Base-by-base conservation (phyloP, 2,797 vertebrate genomes). In the Fratercula arctica region DNA sequence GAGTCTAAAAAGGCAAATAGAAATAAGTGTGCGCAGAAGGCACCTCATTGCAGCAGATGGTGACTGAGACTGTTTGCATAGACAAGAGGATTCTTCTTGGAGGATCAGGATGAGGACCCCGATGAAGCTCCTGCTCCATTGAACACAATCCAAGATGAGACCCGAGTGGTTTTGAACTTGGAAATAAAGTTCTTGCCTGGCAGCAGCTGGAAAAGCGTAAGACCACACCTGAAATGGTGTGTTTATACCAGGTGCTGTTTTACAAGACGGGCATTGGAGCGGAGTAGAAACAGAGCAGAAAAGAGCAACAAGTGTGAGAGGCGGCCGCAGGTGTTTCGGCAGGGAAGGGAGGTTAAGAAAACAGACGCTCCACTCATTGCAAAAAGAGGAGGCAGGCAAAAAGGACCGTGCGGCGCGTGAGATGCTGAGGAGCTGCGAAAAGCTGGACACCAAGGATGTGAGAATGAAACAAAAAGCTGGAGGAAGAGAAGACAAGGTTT, bases 181-280 rank as follows among this genome's bases (percentile, higher is more conserved):
- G 85, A 93, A 92, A 78, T 69, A 23, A 80, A 56, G 29, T 78
- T 94, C 41, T 85, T 86, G 37, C 67, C 73, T 78, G 84, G 57
- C 61, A 95, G 82, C 53, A 83, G 39, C 86, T 87, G 82, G 79
- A 35, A 86, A 96, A 85, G 25, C 16, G 3, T 41, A 26, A 93
- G 79, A 91, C 89, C 89, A 94, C 93, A 97, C 90, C 96, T 60
- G 72, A 89, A 97, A 97, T 60, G 46, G 37, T 91, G 92, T 93
- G 92, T 96, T 96, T 97, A 96, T 91, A 70, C 89, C 93, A 91
- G 84, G 89, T 91, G 90, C 69, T 88, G 46, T 59, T 94, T 91
- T 48, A 92, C 66, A 84, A 70, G 61, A 26, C 5, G 56, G 69
- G 95, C 41, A 73, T 31, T 16, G 13, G 80, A 85, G 95, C 50